Conservation (phyloP, 2,113 vertebrate genomes). For the Entelurus aequoreus region DNA sequence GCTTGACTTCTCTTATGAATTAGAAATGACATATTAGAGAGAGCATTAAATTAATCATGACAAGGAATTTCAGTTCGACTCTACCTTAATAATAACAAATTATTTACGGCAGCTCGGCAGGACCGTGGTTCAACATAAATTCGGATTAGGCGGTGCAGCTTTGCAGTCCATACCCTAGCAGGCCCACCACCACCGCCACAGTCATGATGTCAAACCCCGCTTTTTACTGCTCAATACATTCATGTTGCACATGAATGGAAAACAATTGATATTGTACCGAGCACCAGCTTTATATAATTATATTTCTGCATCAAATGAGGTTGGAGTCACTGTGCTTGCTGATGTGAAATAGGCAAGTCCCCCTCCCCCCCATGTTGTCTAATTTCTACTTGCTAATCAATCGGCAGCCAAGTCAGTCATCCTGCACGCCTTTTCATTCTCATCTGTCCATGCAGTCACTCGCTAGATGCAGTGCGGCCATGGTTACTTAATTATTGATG, state of each 20-base stretch:
- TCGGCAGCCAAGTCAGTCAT: conserved; percentile 17
- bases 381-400: conserved; percentile 10
- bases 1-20: conserved; percentile 57
- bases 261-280: conserved; percentile 1
- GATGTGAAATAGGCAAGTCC: conserved; percentile 16
- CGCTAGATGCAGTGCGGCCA: neutral
- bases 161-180: neutral
- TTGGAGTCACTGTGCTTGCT: conserved; percentile 14
- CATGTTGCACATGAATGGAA: neutral
- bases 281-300: conserved; percentile 36
- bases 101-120: conserved; percentile 31
- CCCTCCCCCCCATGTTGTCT: neutral
- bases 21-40: conserved; percentile 63
- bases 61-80: conserved; percentile 39
- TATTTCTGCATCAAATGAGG: conserved; percentile 34
- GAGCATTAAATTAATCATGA: conserved; percentile 54
- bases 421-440: conserved; percentile 12
- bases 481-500: conserved; percentile 8
- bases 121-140: conserved; percentile 18
- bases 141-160: neutral
- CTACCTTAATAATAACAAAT: conserved; percentile 45
- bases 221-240: neutral
- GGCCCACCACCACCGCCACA: no score
- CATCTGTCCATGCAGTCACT: conserved; percentile 3
- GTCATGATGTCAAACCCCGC: no score